These are phyloP conservation scores for Cyclargus thomasi DNA, from an alignment of 1,140 invertebrate species.

Conservation along the genomic window DNA sequence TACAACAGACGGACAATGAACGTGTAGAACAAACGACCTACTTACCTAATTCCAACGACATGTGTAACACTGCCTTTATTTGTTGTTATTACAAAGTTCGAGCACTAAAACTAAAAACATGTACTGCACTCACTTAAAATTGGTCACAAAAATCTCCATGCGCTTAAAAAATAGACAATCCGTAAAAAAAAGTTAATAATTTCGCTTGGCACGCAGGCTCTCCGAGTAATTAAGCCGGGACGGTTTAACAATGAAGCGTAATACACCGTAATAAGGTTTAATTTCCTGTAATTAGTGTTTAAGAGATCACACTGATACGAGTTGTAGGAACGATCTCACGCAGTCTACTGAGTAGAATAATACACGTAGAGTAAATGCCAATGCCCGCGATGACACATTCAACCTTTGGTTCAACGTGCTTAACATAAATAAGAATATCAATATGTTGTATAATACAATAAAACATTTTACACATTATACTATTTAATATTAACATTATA, in stretches of 20 bases:
- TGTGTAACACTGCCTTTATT: neutral
- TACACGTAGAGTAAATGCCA: conserved; percentile 11
- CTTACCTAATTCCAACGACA: conserved; percentile 2
- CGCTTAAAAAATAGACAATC: conserved; percentile 11
- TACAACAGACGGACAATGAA: neutral
- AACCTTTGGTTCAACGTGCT: conserved; percentile 4
- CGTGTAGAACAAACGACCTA: conserved; percentile 4
- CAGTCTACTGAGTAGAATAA: conserved; percentile 14
- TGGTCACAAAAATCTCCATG: neutral
- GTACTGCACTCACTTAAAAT: neutral
- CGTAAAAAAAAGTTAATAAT: conserved; percentile 54
- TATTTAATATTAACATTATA: too few relatives aligned
- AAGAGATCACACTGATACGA: conserved; percentile 18
- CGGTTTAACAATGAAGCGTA: conserved; percentile 38
- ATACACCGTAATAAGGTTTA: conserved; percentile 26
- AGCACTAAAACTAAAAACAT: neutral
- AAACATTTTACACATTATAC: neutral
- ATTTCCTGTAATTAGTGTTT: conserved; percentile 26
- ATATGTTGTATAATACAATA: neutral
- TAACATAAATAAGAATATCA: neutral
- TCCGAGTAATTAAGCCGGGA: conserved; percentile 55
- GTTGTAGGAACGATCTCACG: conserved; percentile 19
- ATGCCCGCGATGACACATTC: conserved; percentile 7
- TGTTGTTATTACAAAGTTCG: neutral
- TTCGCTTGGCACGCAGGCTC: conserved; percentile 56